Evolutionary conservation across 2,797 vertebrate genomes (phyloP).

Genomic region (Myripristis murdjan): DNA sequence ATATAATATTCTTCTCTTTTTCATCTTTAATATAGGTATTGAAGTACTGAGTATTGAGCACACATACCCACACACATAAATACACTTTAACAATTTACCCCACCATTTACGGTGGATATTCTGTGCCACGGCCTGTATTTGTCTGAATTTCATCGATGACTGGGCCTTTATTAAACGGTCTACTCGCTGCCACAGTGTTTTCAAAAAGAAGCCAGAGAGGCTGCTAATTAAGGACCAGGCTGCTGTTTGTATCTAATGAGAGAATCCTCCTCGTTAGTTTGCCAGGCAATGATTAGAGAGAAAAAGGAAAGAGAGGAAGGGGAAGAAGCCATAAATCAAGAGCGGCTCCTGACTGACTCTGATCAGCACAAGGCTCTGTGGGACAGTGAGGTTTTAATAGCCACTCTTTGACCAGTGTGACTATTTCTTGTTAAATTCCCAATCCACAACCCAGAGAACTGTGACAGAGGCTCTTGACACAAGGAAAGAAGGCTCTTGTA

Average conservation of each 20-base stretch:
- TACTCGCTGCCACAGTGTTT: slow-evolving; percentile 54
- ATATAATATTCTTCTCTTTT: too few species aligned
- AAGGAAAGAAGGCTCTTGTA: too few species aligned
- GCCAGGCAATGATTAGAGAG: slow-evolving; percentile 68
- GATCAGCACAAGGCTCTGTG: slow-evolving; percentile 10
- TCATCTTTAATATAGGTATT: too few species aligned
- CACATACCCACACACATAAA: too few species aligned
- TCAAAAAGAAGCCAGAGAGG: slow-evolving; percentile 65
- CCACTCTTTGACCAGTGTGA: neutral
- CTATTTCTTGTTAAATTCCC: neutral
- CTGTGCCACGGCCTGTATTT: too few species aligned
- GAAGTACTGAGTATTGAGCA: too few species aligned
- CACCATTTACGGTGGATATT: too few species aligned
- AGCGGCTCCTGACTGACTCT: slow-evolving; percentile 52
- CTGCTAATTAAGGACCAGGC: slow-evolving; percentile 75
- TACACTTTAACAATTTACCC: too few species aligned
- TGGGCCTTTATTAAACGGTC: slow-evolving; percentile 48
- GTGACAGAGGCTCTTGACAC: too few species aligned
- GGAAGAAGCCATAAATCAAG: slow-evolving; percentile 18
- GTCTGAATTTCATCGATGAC: slow-evolving; percentile 34
- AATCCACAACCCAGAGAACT: neutral
- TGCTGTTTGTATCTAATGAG: slow-evolving; percentile 71
- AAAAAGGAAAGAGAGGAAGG: slow-evolving; percentile 5
- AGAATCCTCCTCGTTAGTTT: slow-evolving; percentile 72
- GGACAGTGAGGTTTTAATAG: slow-evolving; percentile 22